Conservation (phyloP, 1,140 invertebrate species). For the Calephelis virginiensis region DNA sequence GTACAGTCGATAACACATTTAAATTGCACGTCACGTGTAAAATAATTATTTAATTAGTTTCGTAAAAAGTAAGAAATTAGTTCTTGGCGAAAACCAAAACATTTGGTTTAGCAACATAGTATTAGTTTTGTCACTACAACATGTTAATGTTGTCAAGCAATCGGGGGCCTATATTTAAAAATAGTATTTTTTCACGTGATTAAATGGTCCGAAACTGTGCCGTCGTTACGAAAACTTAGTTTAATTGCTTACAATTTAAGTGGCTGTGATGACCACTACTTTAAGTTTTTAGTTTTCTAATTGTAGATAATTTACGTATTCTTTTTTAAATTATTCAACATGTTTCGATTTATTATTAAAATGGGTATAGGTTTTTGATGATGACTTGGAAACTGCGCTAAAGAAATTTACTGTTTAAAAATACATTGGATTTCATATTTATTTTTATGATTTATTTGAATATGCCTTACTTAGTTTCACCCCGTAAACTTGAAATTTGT, state of each 20-base stretch:
- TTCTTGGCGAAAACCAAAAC: not conserved
- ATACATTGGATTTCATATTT: no score
- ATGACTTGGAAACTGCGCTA: not conserved
- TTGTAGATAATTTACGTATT: conserved; percentile 2
- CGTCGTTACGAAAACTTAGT: not conserved
- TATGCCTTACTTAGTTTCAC: no score
- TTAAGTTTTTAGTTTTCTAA: conserved; percentile 18
- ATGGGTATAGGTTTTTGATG: conserved; percentile 2
- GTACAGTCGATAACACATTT: no score
- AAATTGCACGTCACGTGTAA: no score
- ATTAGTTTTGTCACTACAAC: not conserved
- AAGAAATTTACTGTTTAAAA: not conserved
- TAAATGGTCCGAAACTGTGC: conserved; percentile 9
- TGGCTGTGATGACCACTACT: conserved; percentile 28
- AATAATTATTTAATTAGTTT: no score
- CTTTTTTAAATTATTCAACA: conserved; percentile 9
- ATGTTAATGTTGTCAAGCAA: not conserved
- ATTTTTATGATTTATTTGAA: no score
- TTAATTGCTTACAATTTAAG: conserved; percentile 10
- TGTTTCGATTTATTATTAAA: not conserved
- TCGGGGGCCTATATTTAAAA: conserved; percentile 4
- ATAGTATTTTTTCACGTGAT: conserved; percentile 14
- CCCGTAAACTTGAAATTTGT: no score
- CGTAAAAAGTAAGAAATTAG: not conserved
- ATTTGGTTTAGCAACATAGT: not conserved